Percentiles rank a stretch among this genome's conserved stretches.
These are phyloP conservation scores for Laticauda laticaudata DNA, from an alignment of 2,113 vertebrate species.

Conservation along the genomic window DNA sequence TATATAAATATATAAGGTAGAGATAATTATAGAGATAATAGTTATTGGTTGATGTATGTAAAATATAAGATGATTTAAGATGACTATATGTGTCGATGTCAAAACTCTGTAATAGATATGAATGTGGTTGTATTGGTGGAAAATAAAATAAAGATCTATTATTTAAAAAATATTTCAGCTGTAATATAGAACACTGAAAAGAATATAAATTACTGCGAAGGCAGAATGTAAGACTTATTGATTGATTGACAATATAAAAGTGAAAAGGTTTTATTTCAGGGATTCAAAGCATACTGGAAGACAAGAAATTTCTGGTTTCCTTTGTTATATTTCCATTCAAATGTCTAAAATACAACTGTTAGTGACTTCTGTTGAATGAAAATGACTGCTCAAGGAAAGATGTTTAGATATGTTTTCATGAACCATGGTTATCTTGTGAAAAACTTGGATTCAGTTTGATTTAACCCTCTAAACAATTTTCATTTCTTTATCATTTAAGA, in stretches of 20 bases:
- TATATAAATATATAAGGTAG: too few species aligned
- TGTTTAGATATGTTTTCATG: conserved; percentile 28
- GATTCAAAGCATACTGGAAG: conserved; percentile 18
- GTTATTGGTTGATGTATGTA: too few species aligned
- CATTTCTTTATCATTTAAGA: conserved; percentile 31
- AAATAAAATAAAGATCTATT: too few species aligned
- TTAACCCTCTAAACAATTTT: conserved; percentile 21
- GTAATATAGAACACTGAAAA: not conserved
- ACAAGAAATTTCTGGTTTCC: conserved; percentile 24
- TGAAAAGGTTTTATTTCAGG: conserved; percentile 23
- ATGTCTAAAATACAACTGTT: conserved; percentile 31
- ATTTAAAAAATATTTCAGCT: too few species aligned
- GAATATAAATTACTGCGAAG: conserved; percentile 12
- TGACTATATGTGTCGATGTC: too few species aligned
- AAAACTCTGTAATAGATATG: too few species aligned
- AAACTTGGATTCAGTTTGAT: conserved; percentile 27
- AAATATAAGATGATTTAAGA: too few species aligned
- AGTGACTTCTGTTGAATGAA: conserved; percentile 14
- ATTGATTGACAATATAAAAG: conserved; percentile 20
- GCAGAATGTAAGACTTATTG: conserved; percentile 29
- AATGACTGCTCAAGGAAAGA: conserved; percentile 40
- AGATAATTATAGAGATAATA: too few species aligned
- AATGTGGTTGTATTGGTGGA: too few species aligned
- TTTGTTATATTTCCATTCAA: conserved; percentile 27
- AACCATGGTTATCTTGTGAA: not conserved